Evolutionary conservation across 2,888 invertebrate species (phyloP).

Genomic region (Achlya flavicornis): DNA sequence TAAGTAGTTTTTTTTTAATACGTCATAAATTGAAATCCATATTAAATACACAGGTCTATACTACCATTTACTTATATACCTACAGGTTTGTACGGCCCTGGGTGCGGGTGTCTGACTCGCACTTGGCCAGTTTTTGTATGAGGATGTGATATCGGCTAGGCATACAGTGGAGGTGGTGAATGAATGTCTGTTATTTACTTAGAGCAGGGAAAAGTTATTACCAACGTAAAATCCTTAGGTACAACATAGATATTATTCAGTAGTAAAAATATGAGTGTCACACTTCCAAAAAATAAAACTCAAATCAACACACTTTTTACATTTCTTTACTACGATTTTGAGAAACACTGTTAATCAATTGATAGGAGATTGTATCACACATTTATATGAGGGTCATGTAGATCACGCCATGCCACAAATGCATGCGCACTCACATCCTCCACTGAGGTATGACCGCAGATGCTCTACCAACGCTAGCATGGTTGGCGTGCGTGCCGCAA

Average conservation of each 20-base stretch:
- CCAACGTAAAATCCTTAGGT: background rate
- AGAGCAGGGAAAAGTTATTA: background rate
- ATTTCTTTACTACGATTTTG: background rate
- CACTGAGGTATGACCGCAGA: constrained; percentile 80
- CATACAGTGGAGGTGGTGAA: background rate
- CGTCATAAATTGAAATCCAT: no score
- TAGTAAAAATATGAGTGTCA: background rate
- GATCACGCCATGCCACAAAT: constrained; percentile 56
- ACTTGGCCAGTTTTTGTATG: no score
- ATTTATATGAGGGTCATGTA: constrained; percentile 25
- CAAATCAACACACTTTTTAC: background rate
- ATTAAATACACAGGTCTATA: no score
- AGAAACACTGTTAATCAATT: constrained; percentile 1
- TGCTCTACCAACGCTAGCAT: constrained; percentile 83
- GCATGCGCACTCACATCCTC: constrained; percentile 80
- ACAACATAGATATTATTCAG: constrained; percentile 3
- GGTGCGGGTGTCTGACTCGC: no score
- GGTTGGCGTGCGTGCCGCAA: constrained; percentile 73
- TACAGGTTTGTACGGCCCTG: no score
- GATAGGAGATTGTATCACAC: background rate
- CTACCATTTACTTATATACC: no score
- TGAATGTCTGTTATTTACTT: background rate
- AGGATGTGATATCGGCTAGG: background rate
- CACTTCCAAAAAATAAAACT: background rate
- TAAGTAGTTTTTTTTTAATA: no score